Conservation (phyloP, 2,113 vertebrate genomes). For the Pyxicephalus adspersus region DNA sequence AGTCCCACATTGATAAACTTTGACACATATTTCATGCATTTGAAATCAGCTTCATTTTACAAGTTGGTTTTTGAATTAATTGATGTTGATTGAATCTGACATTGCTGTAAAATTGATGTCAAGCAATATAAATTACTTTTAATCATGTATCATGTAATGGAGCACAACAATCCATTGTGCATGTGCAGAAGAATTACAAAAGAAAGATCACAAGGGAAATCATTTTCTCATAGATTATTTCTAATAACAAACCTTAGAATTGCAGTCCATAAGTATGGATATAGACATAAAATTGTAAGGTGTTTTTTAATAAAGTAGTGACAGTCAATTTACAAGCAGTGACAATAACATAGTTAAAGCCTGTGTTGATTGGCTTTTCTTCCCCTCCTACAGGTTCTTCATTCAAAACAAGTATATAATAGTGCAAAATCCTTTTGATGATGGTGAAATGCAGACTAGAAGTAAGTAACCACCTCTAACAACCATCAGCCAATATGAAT, state of each 20-base stretch:
- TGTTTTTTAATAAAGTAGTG: no score
- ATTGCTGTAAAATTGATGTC: slow-evolving; percentile 59
- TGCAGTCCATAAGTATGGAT: no score
- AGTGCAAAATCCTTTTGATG: no score
- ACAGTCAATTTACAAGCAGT: no score
- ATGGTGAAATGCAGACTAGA: no score
- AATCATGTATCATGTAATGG: slow-evolving; percentile 47
- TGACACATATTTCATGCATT: slow-evolving; percentile 51
- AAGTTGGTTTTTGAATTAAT: slow-evolving; percentile 58
- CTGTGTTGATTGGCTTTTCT: no score
- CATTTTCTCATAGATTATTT: not conserved
- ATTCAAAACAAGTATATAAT: no score
- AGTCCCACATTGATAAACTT: slow-evolving; percentile 28
- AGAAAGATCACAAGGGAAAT: slow-evolving; percentile 1
- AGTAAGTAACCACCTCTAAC: no score
- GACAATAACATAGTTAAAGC: no score
- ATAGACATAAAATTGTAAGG: no score
- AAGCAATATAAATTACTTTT: slow-evolving; percentile 43
- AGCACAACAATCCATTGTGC: slow-evolving; percentile 51
- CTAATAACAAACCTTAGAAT: not conserved
- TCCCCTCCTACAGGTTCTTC: no score
- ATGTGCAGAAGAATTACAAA: slow-evolving; percentile 17
- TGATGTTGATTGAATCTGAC: slow-evolving; percentile 63
- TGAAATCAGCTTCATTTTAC: slow-evolving; percentile 60
- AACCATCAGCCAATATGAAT: no score